These are phyloP conservation scores for Diadophis punctatus DNA, from an alignment of 2,113 vertebrate species.

Conservation along the genomic window DNA sequence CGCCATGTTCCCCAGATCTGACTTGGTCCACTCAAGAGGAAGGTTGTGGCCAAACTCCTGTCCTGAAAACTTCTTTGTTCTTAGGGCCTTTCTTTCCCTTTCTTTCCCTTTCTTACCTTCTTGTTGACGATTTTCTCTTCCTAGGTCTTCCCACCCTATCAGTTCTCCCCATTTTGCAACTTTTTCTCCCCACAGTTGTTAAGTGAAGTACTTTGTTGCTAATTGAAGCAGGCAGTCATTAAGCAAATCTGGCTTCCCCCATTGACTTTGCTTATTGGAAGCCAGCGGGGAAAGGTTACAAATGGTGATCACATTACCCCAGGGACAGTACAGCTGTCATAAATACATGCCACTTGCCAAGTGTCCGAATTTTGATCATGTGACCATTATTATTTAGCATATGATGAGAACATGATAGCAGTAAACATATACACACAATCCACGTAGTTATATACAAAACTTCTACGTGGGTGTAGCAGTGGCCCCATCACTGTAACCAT, in stretches of 20 bases:
- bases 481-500: neutral
- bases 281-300: neutral
- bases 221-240: neutral
- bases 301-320: neutral
- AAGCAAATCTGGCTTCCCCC: neutral
- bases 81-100: no score
- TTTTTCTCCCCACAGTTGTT: neutral
- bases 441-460: neutral
- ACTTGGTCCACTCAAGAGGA: no score
- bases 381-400: neutral
- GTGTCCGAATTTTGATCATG: neutral
- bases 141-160: no score
- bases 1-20: no score
- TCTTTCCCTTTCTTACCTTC: no score
- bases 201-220: neutral
- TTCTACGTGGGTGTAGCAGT: neutral
- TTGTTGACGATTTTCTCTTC: no score
- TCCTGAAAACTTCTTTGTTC: no score
- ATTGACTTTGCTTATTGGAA: neutral
- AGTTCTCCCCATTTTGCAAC: no score
- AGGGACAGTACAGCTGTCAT: neutral
- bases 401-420: neutral
- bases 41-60: no score
- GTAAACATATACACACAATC: neutral
- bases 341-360: no score